Percentiles rank a stretch among this genome's conserved stretches.
Conservation (phyloP, 1,140 invertebrate species). For the Dendrolimus punctatus region DNA sequence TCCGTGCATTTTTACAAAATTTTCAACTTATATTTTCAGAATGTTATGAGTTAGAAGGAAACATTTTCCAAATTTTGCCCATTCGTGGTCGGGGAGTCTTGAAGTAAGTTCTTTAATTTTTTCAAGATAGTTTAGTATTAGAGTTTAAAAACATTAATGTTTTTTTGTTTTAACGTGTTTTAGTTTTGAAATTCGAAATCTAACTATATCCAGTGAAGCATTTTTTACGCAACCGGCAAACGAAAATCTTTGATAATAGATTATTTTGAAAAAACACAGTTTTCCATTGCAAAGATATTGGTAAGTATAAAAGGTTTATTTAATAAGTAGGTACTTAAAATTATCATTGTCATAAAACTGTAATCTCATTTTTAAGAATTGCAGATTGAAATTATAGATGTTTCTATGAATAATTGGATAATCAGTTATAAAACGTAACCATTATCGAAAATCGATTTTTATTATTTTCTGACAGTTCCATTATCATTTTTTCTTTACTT, state of each 20-base stretch:
- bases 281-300: slow-evolving; percentile 23
- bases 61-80: slow-evolving; percentile 34
- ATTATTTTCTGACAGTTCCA: no score
- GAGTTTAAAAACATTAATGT: slow-evolving; percentile 2
- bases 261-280: slow-evolving; percentile 24
- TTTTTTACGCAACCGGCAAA: slow-evolving; percentile 29
- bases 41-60: slow-evolving; percentile 39
- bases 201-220: slow-evolving; percentile 26
- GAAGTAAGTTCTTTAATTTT: slow-evolving; percentile 31
- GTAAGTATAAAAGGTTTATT: slow-evolving; percentile 23
- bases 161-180: slow-evolving; percentile 4
- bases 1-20: no score
- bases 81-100: slow-evolving; percentile 37
- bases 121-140: background rate
- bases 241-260: slow-evolving; percentile 29
- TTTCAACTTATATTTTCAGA: slow-evolving; percentile 24
- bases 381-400: no score
- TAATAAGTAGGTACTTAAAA: background rate
- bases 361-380: no score
- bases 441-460: no score
- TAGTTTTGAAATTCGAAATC: slow-evolving; percentile 26
- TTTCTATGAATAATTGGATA: no score
- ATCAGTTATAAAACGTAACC: no score
- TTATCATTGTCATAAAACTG: background rate
- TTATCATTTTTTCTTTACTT: no score